Evolutionary conservation across 2,888 invertebrate genomes (phyloP).

Genomic region (Sminthurinus aureus): DNA sequence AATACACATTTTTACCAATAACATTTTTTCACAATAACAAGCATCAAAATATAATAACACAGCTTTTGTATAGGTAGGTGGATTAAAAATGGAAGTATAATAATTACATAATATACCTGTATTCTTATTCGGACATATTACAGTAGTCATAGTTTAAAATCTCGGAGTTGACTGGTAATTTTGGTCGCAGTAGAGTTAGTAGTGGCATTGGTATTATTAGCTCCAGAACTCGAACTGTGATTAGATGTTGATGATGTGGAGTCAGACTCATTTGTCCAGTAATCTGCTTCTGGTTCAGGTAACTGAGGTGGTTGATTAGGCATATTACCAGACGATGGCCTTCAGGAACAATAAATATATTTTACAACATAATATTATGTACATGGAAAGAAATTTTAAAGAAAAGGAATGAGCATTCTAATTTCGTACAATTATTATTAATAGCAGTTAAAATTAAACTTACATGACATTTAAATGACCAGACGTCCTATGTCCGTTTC

Average conservation of each 20-base stretch:
- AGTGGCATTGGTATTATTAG: too few relatives aligned
- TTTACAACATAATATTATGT: neutral
- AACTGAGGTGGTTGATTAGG: slow-evolving; percentile 2
- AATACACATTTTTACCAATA: too few relatives aligned
- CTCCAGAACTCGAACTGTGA: neutral
- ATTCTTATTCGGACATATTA: neutral
- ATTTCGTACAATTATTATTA: neutral
- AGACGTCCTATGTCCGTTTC: neutral
- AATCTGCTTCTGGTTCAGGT: slow-evolving; percentile 31
- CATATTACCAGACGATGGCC: neutral
- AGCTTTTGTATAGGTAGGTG: too few relatives aligned
- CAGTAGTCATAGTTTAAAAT: neutral
- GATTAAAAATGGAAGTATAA: too few relatives aligned
- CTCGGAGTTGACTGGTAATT: slow-evolving; percentile 8
- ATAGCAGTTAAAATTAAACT: neutral
- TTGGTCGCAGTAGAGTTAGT: neutral
- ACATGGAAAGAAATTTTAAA: neutral
- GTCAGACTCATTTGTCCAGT: slow-evolving; percentile 22
- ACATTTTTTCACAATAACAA: too few relatives aligned
- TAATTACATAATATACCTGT: neutral
- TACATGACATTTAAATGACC: neutral
- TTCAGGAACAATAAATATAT: neutral
- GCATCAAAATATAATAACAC: too few relatives aligned
- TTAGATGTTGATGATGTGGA: neutral
- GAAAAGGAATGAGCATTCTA: neutral